A percentile compares a stretch with the other conserved stretches of the same genome.
phyloP scores from a whole-genome alignment of 2,888 invertebrate genomes.

The Drosophila prolongata region DNA sequence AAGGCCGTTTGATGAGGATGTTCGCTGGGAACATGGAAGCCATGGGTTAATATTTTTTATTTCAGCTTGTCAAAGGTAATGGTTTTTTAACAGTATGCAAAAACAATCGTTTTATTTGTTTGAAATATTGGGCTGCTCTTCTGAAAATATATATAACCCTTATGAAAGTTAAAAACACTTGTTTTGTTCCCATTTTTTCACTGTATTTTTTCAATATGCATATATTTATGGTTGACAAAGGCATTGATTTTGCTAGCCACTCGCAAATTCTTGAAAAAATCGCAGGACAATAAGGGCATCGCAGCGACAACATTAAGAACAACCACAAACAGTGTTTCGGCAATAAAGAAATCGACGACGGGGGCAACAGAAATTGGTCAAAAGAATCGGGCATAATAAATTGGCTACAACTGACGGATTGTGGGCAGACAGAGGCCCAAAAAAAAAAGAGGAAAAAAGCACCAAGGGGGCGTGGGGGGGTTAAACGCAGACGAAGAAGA shows the following conservation, averaged over 20 bases:
- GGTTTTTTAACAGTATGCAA: no score
- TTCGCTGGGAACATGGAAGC: no score
- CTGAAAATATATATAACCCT: no score
- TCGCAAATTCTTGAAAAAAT: background rate
- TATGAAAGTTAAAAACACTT: no score
- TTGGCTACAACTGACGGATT: conserved; percentile 73
- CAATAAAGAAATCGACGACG: conserved; percentile 47
- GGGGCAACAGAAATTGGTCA: conserved; percentile 24
- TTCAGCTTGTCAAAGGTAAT: no score
- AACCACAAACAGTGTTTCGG: conserved; percentile 23
- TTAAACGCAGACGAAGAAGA: conserved; percentile 3
- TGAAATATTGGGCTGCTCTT: no score
- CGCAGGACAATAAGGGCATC: conserved; percentile 6
- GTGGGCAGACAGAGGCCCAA: conserved; percentile 38
- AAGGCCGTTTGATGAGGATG: no score
- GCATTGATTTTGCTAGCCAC: background rate
- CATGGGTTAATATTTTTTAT: no score
- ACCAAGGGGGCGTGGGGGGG: conserved; percentile 7
- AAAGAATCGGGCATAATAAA: conserved; percentile 70
- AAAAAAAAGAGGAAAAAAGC: conserved; percentile 14
- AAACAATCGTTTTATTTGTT: no score
- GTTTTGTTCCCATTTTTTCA: no score
- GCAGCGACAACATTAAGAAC: conserved; percentile 12
- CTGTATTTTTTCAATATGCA: background rate
- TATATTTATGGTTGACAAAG: conserved; percentile 1